phyloP scores from a whole-genome alignment of 2,797 vertebrate genomes.

The Hipposideros larvatus region DNA sequence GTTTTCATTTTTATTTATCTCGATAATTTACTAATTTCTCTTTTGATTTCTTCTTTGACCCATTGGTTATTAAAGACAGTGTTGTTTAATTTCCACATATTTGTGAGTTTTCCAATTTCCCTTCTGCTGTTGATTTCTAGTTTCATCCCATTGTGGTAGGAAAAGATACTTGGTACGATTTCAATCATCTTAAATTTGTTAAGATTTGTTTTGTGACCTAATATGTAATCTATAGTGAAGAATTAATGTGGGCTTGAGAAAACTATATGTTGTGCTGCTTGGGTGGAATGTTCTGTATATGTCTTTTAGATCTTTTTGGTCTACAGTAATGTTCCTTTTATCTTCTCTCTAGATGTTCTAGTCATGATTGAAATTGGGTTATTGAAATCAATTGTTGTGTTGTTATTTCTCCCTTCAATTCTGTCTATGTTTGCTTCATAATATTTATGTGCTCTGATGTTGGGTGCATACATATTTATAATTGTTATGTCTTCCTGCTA shows the following conservation, averaged over 20 bases:
- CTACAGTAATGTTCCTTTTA: not conserved
- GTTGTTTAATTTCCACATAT: not conserved
- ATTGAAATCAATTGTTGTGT: not conserved
- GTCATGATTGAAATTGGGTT: not conserved
- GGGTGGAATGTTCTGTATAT: not conserved
- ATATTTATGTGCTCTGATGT: not conserved
- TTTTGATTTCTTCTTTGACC: not conserved
- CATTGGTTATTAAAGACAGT: not conserved
- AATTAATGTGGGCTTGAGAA: not conserved
- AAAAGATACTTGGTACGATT: not conserved
- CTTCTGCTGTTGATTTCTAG: not conserved
- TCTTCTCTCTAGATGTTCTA: not conserved
- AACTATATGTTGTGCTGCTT: not conserved
- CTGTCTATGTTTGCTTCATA: not conserved
- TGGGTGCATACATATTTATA: not conserved
- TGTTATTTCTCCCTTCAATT: not conserved
- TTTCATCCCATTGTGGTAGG: not conserved
- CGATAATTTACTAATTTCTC: not conserved
- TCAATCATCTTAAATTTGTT: not conserved
- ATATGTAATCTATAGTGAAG: not conserved
- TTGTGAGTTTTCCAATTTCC: not conserved
- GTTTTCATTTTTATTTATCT: not conserved
- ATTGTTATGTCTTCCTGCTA: not conserved
- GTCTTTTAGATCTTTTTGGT: not conserved
- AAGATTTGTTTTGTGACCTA: not conserved